Percentiles rank a stretch among this genome's conserved stretches.
phyloP scores from a whole-genome alignment of 2,888 invertebrate species.

The Bursaphelenchus okinawaensis region DNA sequence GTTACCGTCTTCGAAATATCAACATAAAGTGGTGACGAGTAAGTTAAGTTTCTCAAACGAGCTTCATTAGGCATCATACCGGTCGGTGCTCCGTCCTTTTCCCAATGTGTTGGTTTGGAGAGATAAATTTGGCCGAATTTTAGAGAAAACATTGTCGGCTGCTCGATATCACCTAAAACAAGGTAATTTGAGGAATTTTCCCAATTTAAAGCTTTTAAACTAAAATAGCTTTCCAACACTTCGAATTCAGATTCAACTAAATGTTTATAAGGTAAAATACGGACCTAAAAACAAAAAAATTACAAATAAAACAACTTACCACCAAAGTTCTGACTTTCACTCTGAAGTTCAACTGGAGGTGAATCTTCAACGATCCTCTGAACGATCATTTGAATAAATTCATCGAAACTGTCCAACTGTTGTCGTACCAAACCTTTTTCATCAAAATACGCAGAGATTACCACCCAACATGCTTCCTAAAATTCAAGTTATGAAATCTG shows the following conservation, averaged over 20 bases:
- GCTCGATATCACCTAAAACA: slow-evolving; percentile 59
- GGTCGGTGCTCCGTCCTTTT: slow-evolving; percentile 96
- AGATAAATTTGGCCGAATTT: slow-evolving; percentile 99
- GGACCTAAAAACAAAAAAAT: neutral
- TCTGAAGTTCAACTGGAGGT: slow-evolving; percentile 85
- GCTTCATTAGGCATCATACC: slow-evolving; percentile 99
- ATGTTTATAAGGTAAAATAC: too few species aligned
- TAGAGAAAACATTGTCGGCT: slow-evolving; percentile 74
- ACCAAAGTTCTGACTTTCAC: slow-evolving; percentile 91
- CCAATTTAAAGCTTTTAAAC: too few species aligned
- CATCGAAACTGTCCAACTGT: slow-evolving; percentile 97
- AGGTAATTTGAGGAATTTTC: too few species aligned
- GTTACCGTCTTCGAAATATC: slow-evolving; percentile 78
- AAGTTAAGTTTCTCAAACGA: slow-evolving; percentile 76
- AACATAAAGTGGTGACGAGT: slow-evolving; percentile 95
- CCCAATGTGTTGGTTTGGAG: slow-evolving; percentile 99
- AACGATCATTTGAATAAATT: slow-evolving; percentile 99
- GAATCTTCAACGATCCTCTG: slow-evolving; percentile 99
- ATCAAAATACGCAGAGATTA: slow-evolving; percentile 98
- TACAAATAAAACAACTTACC: slow-evolving; percentile 65
- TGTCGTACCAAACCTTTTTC: slow-evolving; percentile 98
- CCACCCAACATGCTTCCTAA: slow-evolving; percentile 88
- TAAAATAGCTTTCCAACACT: too few species aligned
- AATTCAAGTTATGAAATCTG: slow-evolving; percentile 5
- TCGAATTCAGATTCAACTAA: too few species aligned